Evolutionary conservation across 92 coral and sea anemone genomes (phyloP), one percentile per base, ranked within the genome.

Genomic region (Epizoanthus scotinus): DNA sequence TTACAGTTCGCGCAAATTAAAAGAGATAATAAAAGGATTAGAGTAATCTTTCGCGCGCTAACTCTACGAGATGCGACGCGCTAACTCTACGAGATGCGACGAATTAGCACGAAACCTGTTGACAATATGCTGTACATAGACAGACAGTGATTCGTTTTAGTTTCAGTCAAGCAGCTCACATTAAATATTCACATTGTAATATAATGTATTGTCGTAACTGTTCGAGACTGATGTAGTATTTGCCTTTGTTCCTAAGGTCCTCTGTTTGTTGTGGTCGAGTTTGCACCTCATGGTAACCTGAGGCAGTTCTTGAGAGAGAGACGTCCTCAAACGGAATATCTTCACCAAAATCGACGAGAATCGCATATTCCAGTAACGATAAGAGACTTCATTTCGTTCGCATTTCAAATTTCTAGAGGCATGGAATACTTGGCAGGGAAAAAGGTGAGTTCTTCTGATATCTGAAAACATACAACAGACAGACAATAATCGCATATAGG

Each of bases 401-500:
- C 97, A 47, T 96, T 89, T 71, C 99, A 96, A 87, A 86, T 96
- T 57, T 89, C 97, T 21, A 90, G 98, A 62, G 99, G 99, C 62
- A 96, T 96, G 99, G 98, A 85, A 47, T 94, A 93, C 80, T 83
- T 96, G 65, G 85, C 95, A 47, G 69, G 89, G 22, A 93, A 88
- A 84, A 96, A 91, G 93, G 99, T 96, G 82, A 67, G 79, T 24
- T 6, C 67, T 15, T 9, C 26, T 22, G 67, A 27, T 18, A 27
- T 61, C 25, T 22, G 25, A 2, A 27, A 61, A 61, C 31, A 1
- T 22, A 61, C 25, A 27, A 13, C 5, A 27, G 67, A 21, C 31
- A 61, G 14, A n/a, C n/a, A n/a, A n/a, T n/a, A n/a, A n/a, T 47
- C 9, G 52, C 0, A 9, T 47, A 8, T 47, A 47, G 52, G 14